Percentiles rank a stretch among this genome's conserved stretches.
Conservation (phyloP, 2,888 invertebrate genomes). For the Dusona sp. region DNA sequence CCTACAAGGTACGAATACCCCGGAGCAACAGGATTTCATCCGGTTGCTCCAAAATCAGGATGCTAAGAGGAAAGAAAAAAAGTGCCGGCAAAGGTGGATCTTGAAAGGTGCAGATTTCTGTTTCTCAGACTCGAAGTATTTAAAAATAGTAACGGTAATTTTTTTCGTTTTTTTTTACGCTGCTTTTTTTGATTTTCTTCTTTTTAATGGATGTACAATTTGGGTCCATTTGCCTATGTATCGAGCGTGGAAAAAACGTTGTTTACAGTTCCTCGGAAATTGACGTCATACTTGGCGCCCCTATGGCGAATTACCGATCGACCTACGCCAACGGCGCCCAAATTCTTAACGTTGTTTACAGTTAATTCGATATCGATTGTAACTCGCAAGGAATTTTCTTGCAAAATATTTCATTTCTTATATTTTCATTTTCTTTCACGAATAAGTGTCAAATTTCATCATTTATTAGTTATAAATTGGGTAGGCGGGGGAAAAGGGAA, state of each 20-base stretch:
- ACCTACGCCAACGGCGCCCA: conserved; percentile 9
- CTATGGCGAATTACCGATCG: background rate
- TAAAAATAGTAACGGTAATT: background rate
- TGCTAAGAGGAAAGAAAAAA: conserved; percentile 7
- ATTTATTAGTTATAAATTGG: too few species aligned
- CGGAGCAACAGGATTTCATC: conserved; percentile 40
- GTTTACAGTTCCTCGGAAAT: conserved; percentile 20
- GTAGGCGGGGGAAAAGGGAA: too few species aligned
- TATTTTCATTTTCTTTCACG: background rate
- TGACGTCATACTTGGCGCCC: conserved; percentile 14
- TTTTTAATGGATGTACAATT: background rate
- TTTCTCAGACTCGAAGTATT: background rate
- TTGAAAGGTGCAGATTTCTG: background rate
- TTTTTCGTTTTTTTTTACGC: background rate
- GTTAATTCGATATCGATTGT: background rate
- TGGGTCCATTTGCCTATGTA: background rate
- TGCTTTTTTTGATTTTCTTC: background rate
- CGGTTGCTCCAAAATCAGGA: conserved; percentile 26
- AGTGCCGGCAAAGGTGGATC: background rate
- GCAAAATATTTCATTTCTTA: background rate
- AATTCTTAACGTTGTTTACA: background rate
- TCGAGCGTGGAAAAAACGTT: background rate
- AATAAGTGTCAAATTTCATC: too few species aligned
- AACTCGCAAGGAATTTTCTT: background rate
- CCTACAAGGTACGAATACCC: conserved; percentile 21